A percentile compares a stretch with the other conserved stretches of the same genome.
These are phyloP conservation scores for Chaetops frenatus DNA, from an alignment of 2,113 vertebrate species.

Conservation along the genomic window DNA sequence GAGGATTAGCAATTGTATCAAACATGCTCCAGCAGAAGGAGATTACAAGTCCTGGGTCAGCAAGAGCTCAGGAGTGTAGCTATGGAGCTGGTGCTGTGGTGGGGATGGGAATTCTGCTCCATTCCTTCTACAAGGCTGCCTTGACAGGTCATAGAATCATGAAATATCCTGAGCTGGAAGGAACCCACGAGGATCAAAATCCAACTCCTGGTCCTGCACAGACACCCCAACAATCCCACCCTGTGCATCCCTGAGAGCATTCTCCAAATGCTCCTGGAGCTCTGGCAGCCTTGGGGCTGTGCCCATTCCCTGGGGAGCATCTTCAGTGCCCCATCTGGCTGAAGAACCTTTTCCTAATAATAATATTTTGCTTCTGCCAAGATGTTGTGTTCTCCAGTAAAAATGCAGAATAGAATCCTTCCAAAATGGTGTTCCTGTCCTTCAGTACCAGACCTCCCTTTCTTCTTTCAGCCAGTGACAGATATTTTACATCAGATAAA, in stretches of 20 bases:
- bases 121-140: not conserved
- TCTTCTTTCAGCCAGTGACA: not conserved
- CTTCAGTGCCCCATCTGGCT: too few species aligned
- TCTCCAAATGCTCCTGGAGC: not conserved
- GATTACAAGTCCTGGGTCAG: not conserved
- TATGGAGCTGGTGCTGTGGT: not conserved
- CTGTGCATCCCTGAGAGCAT: not conserved
- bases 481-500: not conserved
- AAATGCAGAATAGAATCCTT: not conserved
- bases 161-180: not conserved
- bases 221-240: not conserved
- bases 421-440: not conserved
- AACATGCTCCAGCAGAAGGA: not conserved
- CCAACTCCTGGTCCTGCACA: not conserved
- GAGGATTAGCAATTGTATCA: not conserved
- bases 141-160: not conserved
- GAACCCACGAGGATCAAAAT: not conserved
- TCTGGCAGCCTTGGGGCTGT: not conserved
- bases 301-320: not conserved
- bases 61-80: not conserved
- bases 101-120: not conserved
- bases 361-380: not conserved
- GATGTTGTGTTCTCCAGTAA: not conserved
- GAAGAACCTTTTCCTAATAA: not conserved
- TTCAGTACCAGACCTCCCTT: not conserved